Percentiles rank a stretch among this genome's conserved stretches.
These are phyloP conservation scores for Xyliphius kryptos DNA, from an alignment of 2,113 vertebrate genomes.

Conservation along the genomic window DNA sequence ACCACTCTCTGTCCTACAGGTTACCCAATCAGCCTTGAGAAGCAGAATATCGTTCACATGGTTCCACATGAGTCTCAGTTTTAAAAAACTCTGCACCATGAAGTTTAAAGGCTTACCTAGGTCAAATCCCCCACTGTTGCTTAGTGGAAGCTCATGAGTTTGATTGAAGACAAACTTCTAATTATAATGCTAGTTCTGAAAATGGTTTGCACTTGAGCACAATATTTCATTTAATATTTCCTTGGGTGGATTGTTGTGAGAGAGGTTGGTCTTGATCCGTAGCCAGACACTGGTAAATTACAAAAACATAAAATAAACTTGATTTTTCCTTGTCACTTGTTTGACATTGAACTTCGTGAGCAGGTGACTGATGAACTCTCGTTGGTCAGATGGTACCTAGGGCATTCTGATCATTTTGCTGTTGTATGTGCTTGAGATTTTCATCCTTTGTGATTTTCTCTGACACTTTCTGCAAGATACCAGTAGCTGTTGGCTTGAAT, in stretches of 20 bases:
- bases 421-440: slow-evolving; percentile 49
- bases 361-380: too few species aligned
- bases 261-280: too few species aligned
- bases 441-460: slow-evolving; percentile 51
- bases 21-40: slow-evolving; percentile 84
- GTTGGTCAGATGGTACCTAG: too few species aligned
- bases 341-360: too few species aligned
- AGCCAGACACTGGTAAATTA: too few species aligned
- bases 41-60: slow-evolving; percentile 68
- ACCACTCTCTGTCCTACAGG: slow-evolving; percentile 82
- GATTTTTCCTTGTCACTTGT: too few species aligned
- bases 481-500: slow-evolving; percentile 53
- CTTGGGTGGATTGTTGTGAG: slow-evolving; percentile 44
- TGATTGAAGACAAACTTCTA: slow-evolving; percentile 66
- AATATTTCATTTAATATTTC: slow-evolving; percentile 52
- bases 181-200: slow-evolving; percentile 79
- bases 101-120: too few species aligned
- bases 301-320: too few species aligned
- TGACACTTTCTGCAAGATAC: slow-evolving; percentile 54
- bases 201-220: slow-evolving; percentile 66
- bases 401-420: slow-evolving; percentile 44
- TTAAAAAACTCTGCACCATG: too few species aligned
- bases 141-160: slow-evolving; percentile 65
- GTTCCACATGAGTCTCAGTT: slow-evolving; percentile 66
- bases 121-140: slow-evolving; percentile 69